These are phyloP conservation scores for Siniperca undulata DNA, from an alignment of 2,797 vertebrate species.

Conservation along the genomic window DNA sequence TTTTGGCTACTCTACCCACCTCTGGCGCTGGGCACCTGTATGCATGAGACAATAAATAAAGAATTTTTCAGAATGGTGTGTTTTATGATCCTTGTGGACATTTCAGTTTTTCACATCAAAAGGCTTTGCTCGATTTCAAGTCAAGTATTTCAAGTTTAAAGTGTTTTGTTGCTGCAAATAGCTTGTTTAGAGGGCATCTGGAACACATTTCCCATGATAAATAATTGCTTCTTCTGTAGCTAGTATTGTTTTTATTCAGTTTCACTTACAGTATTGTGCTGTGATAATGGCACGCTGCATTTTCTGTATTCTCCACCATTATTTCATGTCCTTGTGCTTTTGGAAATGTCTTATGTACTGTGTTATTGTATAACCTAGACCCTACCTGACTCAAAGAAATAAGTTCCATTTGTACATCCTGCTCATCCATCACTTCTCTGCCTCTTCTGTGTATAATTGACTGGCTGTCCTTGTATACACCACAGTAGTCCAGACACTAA, in stretches of 20 bases:
- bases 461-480: slow-evolving; percentile 17
- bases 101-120: neutral
- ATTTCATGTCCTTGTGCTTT: neutral
- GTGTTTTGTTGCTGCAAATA: slow-evolving; percentile 18
- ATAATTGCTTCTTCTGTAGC: neutral
- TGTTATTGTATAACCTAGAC: slow-evolving; percentile 32
- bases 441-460: slow-evolving; percentile 28
- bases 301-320: slow-evolving; percentile 20
- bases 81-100: neutral
- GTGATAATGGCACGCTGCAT: neutral
- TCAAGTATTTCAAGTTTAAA: neutral
- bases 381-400: slow-evolving; percentile 10
- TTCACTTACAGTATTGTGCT: neutral
- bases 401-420: slow-evolving; percentile 15
- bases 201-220: slow-evolving; percentile 30
- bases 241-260: neutral
- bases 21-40: too few species aligned
- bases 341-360: neutral
- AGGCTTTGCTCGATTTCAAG: slow-evolving; percentile 13
- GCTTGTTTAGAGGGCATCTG: slow-evolving; percentile 5
- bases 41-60: neutral
- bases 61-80: neutral
- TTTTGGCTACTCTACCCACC: too few species aligned
- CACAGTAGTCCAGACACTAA: slow-evolving; percentile 35
- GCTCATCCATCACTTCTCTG: slow-evolving; percentile 16